Evolutionary conservation across 2,797 vertebrate species (phyloP), one percentile per base, ranked within the genome.

Genomic region (Hydrophis major): DNA sequence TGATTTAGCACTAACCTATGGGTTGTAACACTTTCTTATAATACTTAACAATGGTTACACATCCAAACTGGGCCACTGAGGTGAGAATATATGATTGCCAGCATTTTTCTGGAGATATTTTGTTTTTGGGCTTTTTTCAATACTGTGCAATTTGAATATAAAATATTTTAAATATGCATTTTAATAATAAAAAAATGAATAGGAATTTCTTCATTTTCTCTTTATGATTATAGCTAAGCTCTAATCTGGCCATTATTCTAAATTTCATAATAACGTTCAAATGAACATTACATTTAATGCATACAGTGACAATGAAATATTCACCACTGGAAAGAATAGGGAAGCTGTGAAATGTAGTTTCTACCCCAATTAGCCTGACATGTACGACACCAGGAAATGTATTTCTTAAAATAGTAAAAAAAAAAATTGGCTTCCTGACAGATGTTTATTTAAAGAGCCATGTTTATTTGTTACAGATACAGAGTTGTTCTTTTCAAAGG

Each of bases 151-250:
- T 96, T 97, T 97, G 96, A 93, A 96, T 92, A 96, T 96, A 95
- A 97, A 96, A 47, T 96, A 97, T 97, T 98, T 98, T 97, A 96
- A 97, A 96, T 96, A 97, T 96, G 94, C 0, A 94, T 97, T 97
- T 97, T 97, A 98, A 97, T 98, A 97, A 96, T 90, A 90, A 98
- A 96, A 97, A 42, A 0, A 95, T 97, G 96, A 97, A 93, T 97
- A 96, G 93, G 91, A 56, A 92, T 96, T 94, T 90, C 6, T 57
- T 57, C 10, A 37, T 89, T 94, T 86, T 93, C 53, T 90, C 27
- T 42, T 93, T 20, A 20, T 94, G 2, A 91, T 91, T 87, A 47
- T 83, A 94, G 56, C 20, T 57, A 8, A 4, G 93, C 93, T 83
- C 93, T 25, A 25, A 66, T 61, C 92, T 91, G 88, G 10, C 57